Evolutionary conservation across 2,888 invertebrate genomes (phyloP).

Genomic region (Schrankia costaestrigalis): DNA sequence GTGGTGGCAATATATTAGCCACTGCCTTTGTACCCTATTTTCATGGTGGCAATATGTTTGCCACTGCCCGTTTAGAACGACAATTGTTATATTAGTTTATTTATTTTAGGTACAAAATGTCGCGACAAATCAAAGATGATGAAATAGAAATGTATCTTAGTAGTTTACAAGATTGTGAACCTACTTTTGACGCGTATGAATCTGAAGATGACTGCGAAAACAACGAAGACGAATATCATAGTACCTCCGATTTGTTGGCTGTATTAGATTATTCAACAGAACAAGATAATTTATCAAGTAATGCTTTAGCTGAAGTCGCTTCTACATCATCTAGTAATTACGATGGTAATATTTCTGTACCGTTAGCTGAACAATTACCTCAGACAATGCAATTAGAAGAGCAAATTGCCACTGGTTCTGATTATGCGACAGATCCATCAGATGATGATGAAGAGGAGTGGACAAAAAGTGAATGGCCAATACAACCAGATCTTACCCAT

Average conservation of each 20-base stretch:
- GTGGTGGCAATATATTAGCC: no score
- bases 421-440: slow-evolving; percentile 1
- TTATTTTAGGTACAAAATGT: neutral
- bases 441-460: slow-evolving; percentile 2
- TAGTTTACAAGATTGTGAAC: neutral
- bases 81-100: neutral
- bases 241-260: neutral
- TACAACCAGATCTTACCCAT: slow-evolving; percentile 1
- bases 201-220: neutral
- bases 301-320: neutral
- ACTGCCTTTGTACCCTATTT: neutral
- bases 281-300: neutral
- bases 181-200: neutral
- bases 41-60: neutral
- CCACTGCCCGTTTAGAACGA: neutral
- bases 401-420: slow-evolving; percentile 1
- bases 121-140: neutral
- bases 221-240: neutral
- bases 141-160: neutral
- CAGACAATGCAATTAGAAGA: neutral
- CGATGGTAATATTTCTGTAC: neutral
- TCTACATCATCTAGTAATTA: neutral
- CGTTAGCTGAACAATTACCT: neutral
- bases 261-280: neutral
- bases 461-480: slow-evolving; percentile 1